Conservation (phyloP, 2,888 invertebrate genomes). For the Agrotis clavis region DNA sequence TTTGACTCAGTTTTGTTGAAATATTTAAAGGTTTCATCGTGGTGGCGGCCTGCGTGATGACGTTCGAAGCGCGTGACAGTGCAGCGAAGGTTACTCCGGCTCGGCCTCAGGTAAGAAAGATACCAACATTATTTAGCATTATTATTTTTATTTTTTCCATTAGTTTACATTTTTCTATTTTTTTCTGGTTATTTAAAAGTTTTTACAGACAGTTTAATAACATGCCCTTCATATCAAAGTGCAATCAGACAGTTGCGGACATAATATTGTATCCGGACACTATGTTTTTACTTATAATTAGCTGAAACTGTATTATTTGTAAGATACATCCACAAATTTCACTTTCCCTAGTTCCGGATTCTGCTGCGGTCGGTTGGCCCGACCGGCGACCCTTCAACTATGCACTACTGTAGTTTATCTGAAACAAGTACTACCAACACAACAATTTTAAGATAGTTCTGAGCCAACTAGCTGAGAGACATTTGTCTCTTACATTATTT, state of each 20-base stretch:
- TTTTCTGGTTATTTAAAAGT: neutral
- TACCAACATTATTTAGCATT: neutral
- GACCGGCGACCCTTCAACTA: neutral
- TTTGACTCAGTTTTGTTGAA: neutral
- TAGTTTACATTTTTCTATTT: neutral
- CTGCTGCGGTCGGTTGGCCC: neutral
- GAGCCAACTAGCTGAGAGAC: too few species aligned
- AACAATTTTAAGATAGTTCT: too few species aligned
- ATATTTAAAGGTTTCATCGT: conserved; percentile 95
- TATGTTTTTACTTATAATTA: too few species aligned
- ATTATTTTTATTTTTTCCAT: too few species aligned
- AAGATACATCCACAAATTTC: too few species aligned
- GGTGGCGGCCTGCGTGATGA: conserved; percentile 99
- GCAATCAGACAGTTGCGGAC: too few species aligned
- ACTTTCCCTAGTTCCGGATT: neutral
- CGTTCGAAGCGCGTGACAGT: conserved; percentile 99
- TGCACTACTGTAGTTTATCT: neutral
- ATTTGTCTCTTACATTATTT: too few species aligned
- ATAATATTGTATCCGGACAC: too few species aligned
- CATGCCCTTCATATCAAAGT: too few species aligned
- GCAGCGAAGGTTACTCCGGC: conserved; percentile 97
- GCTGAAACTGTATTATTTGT: too few species aligned
- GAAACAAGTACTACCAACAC: too few species aligned
- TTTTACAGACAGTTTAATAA: too few species aligned
- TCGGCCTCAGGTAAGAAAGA: conserved; percentile 79